These are phyloP conservation scores for Pygocentrus nattereri DNA, from an alignment of 2,797 vertebrate genomes.

Conservation along the genomic window DNA sequence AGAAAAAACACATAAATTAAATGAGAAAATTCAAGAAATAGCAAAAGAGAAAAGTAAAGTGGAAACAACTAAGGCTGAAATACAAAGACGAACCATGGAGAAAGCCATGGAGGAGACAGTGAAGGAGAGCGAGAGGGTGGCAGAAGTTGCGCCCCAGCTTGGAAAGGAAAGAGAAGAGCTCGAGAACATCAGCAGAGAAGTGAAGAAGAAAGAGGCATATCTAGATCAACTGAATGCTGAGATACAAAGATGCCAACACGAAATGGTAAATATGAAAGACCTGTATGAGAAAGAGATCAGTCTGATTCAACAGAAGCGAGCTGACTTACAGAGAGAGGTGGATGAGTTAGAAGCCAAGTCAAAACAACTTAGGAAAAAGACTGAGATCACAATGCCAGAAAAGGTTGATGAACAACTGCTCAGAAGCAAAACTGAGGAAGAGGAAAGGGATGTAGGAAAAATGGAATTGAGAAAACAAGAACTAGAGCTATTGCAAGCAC, in stretches of 20 bases:
- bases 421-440: neutral
- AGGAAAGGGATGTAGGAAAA: neutral
- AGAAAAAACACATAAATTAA: neutral
- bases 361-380: constrained; percentile 8
- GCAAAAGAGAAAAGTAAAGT: neutral
- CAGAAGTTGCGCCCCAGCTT: neutral
- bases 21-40: neutral
- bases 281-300: neutral
- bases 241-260: constrained; percentile 6
- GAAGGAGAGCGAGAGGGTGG: neutral
- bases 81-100: neutral
- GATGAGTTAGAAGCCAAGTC: constrained; percentile 10
- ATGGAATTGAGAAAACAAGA: constrained; percentile 6
- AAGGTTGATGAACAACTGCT: neutral
- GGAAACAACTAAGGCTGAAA: neutral
- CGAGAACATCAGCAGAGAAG: constrained; percentile 5
- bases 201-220: constrained; percentile 4
- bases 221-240: neutral
- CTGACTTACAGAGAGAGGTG: constrained; percentile 23
- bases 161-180: constrained; percentile 19
- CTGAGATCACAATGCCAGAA: neutral
- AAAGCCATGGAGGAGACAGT: neutral
- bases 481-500: neutral
- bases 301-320: neutral
- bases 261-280: constrained; percentile 14